Evolutionary conservation across 2,113 vertebrate species (phyloP).

Genomic region (Dipodomys ordii): DNA sequence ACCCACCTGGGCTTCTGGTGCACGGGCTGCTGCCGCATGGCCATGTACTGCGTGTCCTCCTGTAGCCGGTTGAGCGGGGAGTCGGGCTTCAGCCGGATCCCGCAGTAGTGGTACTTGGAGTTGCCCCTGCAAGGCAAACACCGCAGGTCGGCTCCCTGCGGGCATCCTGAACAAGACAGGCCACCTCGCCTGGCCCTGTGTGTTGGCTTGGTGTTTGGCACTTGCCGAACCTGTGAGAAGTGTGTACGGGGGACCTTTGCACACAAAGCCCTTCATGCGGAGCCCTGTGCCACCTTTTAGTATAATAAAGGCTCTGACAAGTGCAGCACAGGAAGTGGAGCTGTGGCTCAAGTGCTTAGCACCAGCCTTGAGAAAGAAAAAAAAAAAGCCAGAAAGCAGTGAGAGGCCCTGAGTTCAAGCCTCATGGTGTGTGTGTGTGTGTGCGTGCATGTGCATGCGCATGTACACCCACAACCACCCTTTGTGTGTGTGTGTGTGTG

Average conservation of each 20-base stretch:
- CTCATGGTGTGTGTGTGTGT: too few relatives aligned
- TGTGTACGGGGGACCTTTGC: background rate
- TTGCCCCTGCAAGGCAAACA: conserved; percentile 91
- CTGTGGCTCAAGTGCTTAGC: background rate
- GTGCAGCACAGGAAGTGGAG: background rate
- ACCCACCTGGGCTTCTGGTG: conserved; percentile 98
- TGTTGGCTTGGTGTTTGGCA: background rate
- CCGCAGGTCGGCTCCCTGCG: background rate
- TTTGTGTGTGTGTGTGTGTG: too few relatives aligned
- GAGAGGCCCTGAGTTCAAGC: too few relatives aligned
- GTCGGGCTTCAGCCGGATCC: conserved; percentile 98
- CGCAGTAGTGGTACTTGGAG: conserved; percentile 99
- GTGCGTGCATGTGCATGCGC: too few relatives aligned
- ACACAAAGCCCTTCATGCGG: background rate
- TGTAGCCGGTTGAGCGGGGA: conserved; percentile 96
- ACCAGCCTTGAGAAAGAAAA: too few relatives aligned
- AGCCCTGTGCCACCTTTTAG: background rate
- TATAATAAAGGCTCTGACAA: background rate
- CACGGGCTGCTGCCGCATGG: conserved; percentile 97
- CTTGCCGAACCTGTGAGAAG: background rate
- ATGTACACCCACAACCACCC: too few relatives aligned
- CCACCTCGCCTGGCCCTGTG: rapidly evolving
- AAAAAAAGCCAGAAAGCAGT: too few relatives aligned
- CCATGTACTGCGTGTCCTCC: conserved; percentile 98
- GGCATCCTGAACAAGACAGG: background rate